Conservation (phyloP, 2,113 vertebrate species). For the Centropristis striata region DNA sequence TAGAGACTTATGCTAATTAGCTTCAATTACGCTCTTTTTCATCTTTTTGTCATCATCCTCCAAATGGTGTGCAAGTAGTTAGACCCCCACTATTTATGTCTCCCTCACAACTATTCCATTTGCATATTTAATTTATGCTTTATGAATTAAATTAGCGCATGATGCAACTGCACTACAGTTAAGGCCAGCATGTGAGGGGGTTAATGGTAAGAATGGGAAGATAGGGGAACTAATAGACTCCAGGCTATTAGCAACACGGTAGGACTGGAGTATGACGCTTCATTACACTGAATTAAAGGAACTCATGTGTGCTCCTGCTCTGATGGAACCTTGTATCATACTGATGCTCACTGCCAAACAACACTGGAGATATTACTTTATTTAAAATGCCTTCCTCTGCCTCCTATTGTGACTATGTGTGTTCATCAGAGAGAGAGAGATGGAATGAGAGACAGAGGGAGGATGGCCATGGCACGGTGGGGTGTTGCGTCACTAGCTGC, state of each 20-base stretch:
- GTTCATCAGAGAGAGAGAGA: conserved; percentile 10
- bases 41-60: conserved; percentile 70
- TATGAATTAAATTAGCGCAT: conserved; percentile 73
- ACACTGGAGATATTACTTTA: conserved; percentile 48
- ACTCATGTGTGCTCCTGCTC: conserved; percentile 64
- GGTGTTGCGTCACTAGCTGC: conserved; percentile 71
- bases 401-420: conserved; percentile 4
- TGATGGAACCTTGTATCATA: conserved; percentile 43
- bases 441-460: background rate
- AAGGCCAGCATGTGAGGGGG: conserved; percentile 63
- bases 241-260: conserved; percentile 74
- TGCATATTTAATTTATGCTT: conserved; percentile 73
- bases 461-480: conserved; percentile 38
- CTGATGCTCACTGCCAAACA: conserved; percentile 37
- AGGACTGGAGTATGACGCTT: conserved; percentile 64
- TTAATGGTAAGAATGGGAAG: conserved; percentile 74
- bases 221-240: conserved; percentile 74
- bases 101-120: conserved; percentile 47
- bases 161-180: conserved; percentile 70
- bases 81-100: conserved; percentile 44
- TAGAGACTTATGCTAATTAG: conserved; percentile 73
- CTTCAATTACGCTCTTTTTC: conserved; percentile 70
- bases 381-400: conserved; percentile 12
- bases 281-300: conserved; percentile 71
- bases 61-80: conserved; percentile 43